Conservation (phyloP, 2,113 vertebrate species). For the Corythornis vintsioides region DNA sequence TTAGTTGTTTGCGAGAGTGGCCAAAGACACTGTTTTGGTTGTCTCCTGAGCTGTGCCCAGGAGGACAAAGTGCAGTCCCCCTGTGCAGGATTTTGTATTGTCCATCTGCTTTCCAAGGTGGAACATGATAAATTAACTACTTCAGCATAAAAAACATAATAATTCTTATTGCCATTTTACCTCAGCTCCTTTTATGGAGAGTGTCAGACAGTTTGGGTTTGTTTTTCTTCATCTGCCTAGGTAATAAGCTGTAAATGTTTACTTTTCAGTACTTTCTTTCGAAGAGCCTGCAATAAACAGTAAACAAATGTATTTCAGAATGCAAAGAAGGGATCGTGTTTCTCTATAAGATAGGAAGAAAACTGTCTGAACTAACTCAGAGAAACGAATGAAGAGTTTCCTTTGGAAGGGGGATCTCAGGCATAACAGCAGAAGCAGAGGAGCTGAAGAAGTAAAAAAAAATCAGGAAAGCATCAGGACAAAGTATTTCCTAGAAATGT, state of each 20-base stretch:
- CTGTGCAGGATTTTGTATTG: background rate
- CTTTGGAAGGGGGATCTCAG: background rate
- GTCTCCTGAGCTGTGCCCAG: background rate
- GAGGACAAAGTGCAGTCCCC: background rate
- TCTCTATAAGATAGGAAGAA: background rate
- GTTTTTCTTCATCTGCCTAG: background rate
- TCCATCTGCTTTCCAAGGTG: background rate
- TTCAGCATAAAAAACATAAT: background rate
- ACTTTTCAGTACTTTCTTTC: background rate
- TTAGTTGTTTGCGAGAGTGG: background rate
- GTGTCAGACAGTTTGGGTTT: background rate
- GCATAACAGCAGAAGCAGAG: background rate
- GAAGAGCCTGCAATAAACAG: background rate
- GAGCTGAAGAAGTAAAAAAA: background rate
- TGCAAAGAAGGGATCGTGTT: background rate
- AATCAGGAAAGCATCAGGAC: background rate
- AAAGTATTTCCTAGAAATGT: background rate
- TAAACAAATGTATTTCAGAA: background rate
- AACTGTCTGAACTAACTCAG: background rate
- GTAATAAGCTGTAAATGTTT: background rate
- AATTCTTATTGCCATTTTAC: background rate
- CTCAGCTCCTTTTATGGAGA: background rate
- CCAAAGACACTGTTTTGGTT: background rate
- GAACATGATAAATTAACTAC: background rate
- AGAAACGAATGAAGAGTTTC: background rate